Evolutionary conservation across 1,140 invertebrate species (phyloP).

Genomic region (Ceratosolen fusciceps): DNA sequence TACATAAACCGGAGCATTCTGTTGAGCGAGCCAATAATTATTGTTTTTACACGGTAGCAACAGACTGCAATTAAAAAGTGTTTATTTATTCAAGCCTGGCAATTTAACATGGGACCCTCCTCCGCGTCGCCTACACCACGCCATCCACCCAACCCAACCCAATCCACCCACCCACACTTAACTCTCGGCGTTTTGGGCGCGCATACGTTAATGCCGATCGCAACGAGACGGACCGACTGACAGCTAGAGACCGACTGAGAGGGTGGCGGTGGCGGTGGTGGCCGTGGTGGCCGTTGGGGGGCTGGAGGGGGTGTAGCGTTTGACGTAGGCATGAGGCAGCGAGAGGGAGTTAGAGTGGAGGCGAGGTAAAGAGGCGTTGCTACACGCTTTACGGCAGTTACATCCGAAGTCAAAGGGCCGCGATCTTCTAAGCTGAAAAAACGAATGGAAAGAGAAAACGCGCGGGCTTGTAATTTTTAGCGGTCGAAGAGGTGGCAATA

Average conservation of each 20-base stretch:
- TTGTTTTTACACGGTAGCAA: conserved; percentile 69
- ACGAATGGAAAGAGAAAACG: too few species aligned
- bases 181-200: conserved; percentile 21
- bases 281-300: neutral
- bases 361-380: too few species aligned
- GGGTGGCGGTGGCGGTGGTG: neutral
- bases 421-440: conserved; percentile 62
- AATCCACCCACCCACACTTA: conserved; percentile 44
- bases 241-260: conserved; percentile 22
- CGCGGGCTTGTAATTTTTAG: conserved; percentile 59
- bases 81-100: conserved; percentile 70
- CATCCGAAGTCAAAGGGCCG: conserved; percentile 37
- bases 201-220: conserved; percentile 42
- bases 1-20: conserved; percentile 52
- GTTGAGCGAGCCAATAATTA: conserved; percentile 69
- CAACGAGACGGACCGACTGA: conserved; percentile 11
- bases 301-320: too few species aligned
- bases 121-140: conserved; percentile 50
- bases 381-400: neutral
- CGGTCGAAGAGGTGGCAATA: conserved; percentile 32
- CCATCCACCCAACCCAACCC: conserved; percentile 43
- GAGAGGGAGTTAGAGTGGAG: too few species aligned
- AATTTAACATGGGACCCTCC: conserved; percentile 65
- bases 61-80: conserved; percentile 71
- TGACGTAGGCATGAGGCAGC: neutral